Percentiles rank a stretch among this genome's conserved stretches.
These are phyloP conservation scores for Galaxea fascicularis DNA, from an alignment of 92 coral and sea anemone species.

Conservation along the genomic window DNA sequence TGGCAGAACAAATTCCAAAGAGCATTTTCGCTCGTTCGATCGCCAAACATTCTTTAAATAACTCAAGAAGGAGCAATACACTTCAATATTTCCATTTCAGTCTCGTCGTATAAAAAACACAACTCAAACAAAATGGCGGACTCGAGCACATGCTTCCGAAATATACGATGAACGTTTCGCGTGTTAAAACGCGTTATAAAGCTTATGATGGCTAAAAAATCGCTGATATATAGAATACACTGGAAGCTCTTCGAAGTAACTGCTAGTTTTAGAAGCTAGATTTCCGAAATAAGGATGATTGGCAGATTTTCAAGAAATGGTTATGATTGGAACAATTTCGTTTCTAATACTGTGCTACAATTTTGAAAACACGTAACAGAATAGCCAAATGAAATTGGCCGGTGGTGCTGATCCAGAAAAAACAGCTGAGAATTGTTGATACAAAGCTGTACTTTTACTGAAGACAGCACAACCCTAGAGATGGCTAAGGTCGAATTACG, in stretches of 20 bases:
- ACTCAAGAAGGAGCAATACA: not conserved
- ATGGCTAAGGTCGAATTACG: slow-evolving; percentile 35
- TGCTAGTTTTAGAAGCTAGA: not conserved
- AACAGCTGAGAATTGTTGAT: no score
- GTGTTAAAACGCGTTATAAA: not conserved
- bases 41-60: not conserved
- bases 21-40: not conserved
- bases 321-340: slow-evolving; percentile 9
- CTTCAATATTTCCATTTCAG: not conserved
- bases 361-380: not conserved
- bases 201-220: not conserved
- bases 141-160: slow-evolving; percentile 32
- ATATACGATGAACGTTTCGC: slow-evolving; percentile 5
- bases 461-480: not conserved
- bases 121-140: slow-evolving; percentile 49
- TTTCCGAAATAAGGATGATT: not conserved
- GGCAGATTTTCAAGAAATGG: not conserved
- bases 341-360: not conserved
- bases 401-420: not conserved
- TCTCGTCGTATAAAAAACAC: slow-evolving; percentile 11
- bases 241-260: not conserved
- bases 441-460: not conserved
- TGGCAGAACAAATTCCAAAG: not conserved
- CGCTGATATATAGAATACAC: not conserved
- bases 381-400: not conserved